Base-by-base conservation (phyloP, 2,888 invertebrate species). In the Uloborus plumipes region DNA sequence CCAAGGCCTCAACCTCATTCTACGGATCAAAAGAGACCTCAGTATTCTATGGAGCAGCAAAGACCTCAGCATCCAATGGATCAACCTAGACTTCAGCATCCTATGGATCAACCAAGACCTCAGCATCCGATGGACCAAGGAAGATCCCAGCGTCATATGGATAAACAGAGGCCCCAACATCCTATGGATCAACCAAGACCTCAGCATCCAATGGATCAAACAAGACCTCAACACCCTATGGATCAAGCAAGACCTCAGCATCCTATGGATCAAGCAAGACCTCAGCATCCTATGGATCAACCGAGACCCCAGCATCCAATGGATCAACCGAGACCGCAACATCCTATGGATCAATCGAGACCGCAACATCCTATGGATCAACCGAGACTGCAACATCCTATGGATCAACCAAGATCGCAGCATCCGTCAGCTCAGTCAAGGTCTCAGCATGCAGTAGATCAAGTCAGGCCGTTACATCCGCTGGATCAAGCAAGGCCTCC, bases 1-100 rank as follows among this genome's bases (percentile, higher is more conserved):
- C 31, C 18, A 58, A 70, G 70, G 47, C 39, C 39, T 39, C 70
- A 31, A 18, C 62, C 22, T 62, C 58, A 47, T 31, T 39, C 70
- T 31, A 14, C 11, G 6, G 22, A 39, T 22, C 58, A 70, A n/a
- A 31, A 70, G 18, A 55, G 78, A 59, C 66, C 47, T 20, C 64
- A 14, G 16, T 59, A 51, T 51, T 55, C 61, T 50, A 20, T n/a
- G n/a, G 70, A 55, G 64, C 72, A 76, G 61, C 79, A 64, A 39
- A 62, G 66, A n/a, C 50, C 53, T 18, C 65, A 26, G 2, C 62
- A 58, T 16, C 31, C 74, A 49, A 31, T 31, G 18, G 66, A 66
- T 22, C 50, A 39, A 53, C 61, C 22, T 18, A 67, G 53, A 22
- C 51, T 55, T 18, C 77, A 53, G 15, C 79, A 84, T 31, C 61